Percentiles rank a stretch among this genome's conserved stretches.
These are phyloP conservation scores for Turdus rufiventris DNA, from an alignment of 2,113 vertebrate species.

Conservation along the genomic window DNA sequence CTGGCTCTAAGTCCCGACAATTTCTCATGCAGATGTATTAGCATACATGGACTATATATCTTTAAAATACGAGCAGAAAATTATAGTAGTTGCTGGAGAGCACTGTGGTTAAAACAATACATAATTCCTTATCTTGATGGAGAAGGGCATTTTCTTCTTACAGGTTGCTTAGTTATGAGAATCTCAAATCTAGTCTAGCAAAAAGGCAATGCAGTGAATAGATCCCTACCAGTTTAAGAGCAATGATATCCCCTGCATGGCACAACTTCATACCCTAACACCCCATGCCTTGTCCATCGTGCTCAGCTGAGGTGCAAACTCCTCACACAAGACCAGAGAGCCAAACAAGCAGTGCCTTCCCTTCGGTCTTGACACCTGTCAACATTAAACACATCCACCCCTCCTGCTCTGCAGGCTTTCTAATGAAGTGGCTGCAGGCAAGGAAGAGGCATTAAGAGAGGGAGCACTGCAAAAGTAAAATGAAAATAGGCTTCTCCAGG, in stretches of 20 bases:
- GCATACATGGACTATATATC: neutral
- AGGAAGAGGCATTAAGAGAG: neutral
- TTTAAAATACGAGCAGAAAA: neutral
- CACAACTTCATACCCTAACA: accelerated
- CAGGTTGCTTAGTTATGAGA: neutral
- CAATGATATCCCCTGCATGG: neutral
- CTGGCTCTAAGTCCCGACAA: neutral
- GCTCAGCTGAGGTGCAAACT: neutral
- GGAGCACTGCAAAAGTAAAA: neutral
- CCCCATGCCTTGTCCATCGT: neutral
- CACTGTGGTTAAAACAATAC: neutral
- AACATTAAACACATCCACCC: neutral
- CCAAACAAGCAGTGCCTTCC: neutral
- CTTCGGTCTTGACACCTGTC: neutral
- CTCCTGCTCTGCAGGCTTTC: neutral
- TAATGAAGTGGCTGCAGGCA: neutral
- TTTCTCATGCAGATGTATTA: neutral
- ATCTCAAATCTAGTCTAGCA: neutral
- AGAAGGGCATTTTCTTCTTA: neutral
- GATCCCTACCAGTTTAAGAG: neutral
- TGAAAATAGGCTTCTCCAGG: neutral
- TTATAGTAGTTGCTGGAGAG: neutral
- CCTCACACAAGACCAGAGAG: neutral
- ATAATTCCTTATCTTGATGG: neutral
- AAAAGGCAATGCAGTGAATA: neutral